Base-by-base conservation (phyloP, 1,140 invertebrate species). In the Asbolus verrucosus region DNA sequence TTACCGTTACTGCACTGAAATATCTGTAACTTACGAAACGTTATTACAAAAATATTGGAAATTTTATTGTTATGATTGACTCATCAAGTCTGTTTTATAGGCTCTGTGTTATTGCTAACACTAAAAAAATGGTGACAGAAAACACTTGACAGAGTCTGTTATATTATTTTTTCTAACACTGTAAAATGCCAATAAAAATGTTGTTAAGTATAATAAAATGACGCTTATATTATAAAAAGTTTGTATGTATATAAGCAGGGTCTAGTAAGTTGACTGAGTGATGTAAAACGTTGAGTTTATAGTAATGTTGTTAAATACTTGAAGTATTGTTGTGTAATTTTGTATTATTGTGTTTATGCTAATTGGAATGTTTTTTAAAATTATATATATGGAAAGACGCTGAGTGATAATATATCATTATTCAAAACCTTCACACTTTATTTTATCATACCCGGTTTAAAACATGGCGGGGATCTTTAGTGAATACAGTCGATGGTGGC, bases 191-290 rank as follows among this genome's bases (percentile, higher is more conserved):
- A 54, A 54, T 54, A 54, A 19, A 54, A 54, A 54, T 54, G 46
- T 54, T 54, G 46, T 54, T 54, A 54, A n/a, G 46, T 27, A 54
- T 54, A 27, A 54, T 21, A 54, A 54, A 50, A 54, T 54, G 46
- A 54, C 46, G 46, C 46, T 54, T 54, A 54, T 54, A 54, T 27
- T 54, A 54, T 54, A 27, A 54, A 50, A 41, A n/a, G 39, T 19
- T 54, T 54, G 46, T 54, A 54, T 54, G 46, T 54, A 54, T 54
- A 54, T 54, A 54, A 54, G 46, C 46, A 54, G 46, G 46, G 46
- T 54, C 46, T 54, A 54, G 46, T 21, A 54, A 54, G 46, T 54
- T 30, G 46, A 54, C 46, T 54, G 46, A 54, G 46, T 27, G 46
- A 54, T 21, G 46, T 54, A 24, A 46, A 4, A 27, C 21, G 46